These are phyloP conservation scores for Clinocottus analis DNA, from an alignment of 2,113 vertebrate genomes.

Conservation along the genomic window DNA sequence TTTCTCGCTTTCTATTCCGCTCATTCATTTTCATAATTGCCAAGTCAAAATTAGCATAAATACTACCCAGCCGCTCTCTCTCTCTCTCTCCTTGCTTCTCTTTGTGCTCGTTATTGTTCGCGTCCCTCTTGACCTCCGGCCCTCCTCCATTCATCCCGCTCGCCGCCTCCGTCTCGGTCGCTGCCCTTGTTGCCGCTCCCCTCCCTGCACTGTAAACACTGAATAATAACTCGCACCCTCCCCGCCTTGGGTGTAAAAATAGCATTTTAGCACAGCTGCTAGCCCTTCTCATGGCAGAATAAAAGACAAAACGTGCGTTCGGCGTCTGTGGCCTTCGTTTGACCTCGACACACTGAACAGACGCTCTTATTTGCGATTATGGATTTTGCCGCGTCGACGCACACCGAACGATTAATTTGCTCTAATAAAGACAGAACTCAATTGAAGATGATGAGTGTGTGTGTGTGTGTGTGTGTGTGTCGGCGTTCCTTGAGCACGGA, in stretches of 20 bases:
- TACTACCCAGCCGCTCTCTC: conserved; percentile 33
- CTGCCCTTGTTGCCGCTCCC: conserved; percentile 15
- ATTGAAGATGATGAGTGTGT: conserved; percentile 31
- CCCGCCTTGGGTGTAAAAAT: background rate
- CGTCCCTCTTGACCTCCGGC: conserved; percentile 46
- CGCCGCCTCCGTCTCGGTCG: conserved; percentile 20
- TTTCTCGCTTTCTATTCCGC: background rate
- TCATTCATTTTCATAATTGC: conserved; percentile 58
- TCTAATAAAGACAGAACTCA: conserved; percentile 36
- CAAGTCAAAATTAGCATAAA: conserved; percentile 58
- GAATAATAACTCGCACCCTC: conserved; percentile 28
- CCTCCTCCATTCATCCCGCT: conserved; percentile 45
- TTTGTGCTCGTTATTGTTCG: conserved; percentile 52
- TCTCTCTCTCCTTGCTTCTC: conserved; percentile 25
- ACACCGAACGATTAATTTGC: conserved; percentile 18
- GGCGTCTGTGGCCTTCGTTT: background rate
- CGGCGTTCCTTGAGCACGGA: conserved; percentile 17
- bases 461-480: conserved; percentile 11
- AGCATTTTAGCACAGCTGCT: conserved; percentile 9
- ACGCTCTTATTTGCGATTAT: conserved; percentile 11
- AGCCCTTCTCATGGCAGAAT: background rate
- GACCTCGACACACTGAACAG: background rate
- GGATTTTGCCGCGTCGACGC: conserved; percentile 24
- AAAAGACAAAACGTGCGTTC: background rate
- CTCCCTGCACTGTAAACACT: conserved; percentile 32